phyloP scores from a whole-genome alignment of 2,888 invertebrate genomes.

The Oxyteleia sp. region DNA sequence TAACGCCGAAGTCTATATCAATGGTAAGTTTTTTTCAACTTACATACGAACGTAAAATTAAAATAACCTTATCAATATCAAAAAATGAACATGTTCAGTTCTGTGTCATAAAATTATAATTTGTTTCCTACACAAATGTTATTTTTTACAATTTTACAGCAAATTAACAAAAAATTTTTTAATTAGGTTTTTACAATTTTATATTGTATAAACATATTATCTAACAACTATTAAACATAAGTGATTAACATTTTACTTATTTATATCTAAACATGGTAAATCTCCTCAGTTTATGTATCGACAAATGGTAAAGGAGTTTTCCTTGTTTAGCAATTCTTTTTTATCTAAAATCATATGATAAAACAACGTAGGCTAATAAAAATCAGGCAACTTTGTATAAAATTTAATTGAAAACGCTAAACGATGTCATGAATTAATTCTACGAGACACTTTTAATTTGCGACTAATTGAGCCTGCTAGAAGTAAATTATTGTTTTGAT shows the following conservation, averaged over 20 bases:
- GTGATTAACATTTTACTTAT: no score
- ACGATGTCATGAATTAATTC: constrained; percentile 20
- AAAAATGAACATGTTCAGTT: no score
- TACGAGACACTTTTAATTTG: constrained; percentile 30
- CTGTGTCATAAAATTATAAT: no score
- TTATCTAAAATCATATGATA: neutral
- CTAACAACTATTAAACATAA: no score
- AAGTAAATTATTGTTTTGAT: constrained; percentile 50
- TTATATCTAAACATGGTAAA: constrained; percentile 42
- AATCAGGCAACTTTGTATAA: neutral
- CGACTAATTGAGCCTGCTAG: constrained; percentile 36
- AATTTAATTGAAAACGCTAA: constrained; percentile 12
- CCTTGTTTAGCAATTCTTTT: neutral
- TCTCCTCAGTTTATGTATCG: constrained; percentile 27
- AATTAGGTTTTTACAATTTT: no score
- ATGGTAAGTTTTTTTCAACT: constrained; percentile 80
- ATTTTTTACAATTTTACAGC: no score
- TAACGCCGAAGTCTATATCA: constrained; percentile 86
- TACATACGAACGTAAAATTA: neutral
- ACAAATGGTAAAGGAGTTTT: constrained; percentile 43
- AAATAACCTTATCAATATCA: no score
- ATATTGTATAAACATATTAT: no score
- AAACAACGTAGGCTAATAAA: constrained; percentile 8
- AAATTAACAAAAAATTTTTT: no score
- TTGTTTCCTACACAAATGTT: no score